Evolutionary conservation across 2,888 invertebrate species (phyloP), one percentile per base, ranked within the genome.

Genomic region (Geophilus truncorum): DNA sequence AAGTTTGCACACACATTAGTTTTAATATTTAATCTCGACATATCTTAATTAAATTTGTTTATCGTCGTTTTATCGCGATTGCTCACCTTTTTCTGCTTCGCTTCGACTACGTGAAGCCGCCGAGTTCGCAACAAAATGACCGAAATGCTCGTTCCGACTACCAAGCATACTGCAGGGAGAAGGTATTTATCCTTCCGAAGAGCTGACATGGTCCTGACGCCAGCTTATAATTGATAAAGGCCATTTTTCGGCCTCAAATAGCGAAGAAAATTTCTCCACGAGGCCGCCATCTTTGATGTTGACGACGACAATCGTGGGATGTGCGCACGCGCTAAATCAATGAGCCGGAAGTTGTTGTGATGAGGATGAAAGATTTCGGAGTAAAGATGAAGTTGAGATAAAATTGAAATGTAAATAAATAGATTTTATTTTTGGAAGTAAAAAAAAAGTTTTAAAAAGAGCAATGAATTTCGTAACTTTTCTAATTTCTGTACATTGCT

Each of bases 71-170:
- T 62, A 21, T 21, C 23, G 21, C 70, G 70, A 21, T 18, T 25
- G 28, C 32, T 77, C 36, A 77, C 77, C 32, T 77, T 77, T 36
- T 77, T 77, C 77, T 32, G 34, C 23, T 77, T 77, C 77, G 77
- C 77, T 77, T 77, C 77, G 77, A 77, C 77, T 15, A 77, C 77
- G 15, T 77, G 77, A 28, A 77, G 18, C 1, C 77, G 77, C 7
- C 77, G 77, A 9, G 77, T 34, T 23, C 36, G 77, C 12, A 77
- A 36, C n/a, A 36, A 77, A n/a, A 34, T 21, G 7, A 77, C 77
- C 9, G 77, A 77, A 28, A 36, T 32, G 32, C 77, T 36, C 77
- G 77, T 77, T 18, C 77, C 77, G 32, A 32, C 34, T 36, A 77
- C 77, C 32, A 77, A 77, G 23, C 34, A 32, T 4, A 77, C 34